Percentiles rank a stretch among this genome's conserved stretches.
Conservation (phyloP, 2,113 vertebrate species). For the Lucifuga dentata region DNA sequence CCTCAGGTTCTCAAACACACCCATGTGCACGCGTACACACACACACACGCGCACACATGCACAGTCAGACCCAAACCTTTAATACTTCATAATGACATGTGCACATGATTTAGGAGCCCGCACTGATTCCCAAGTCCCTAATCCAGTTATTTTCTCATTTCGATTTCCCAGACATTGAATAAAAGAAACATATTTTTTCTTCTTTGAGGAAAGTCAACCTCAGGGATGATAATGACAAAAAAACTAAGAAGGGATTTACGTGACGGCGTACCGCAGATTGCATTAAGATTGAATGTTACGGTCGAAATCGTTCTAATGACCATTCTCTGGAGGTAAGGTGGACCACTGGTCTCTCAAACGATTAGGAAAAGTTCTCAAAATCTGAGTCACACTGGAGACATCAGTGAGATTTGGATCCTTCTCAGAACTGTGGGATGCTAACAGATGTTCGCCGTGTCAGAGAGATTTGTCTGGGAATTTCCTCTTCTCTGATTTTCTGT, state of each 20-base stretch:
- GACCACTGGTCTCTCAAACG: slow-evolving; percentile 60
- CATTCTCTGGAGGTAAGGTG: slow-evolving; percentile 64
- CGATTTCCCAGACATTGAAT: slow-evolving; percentile 82
- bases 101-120: slow-evolving; percentile 81
- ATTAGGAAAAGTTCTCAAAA: slow-evolving; percentile 68
- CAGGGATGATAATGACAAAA: slow-evolving; percentile 77
- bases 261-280: slow-evolving; percentile 76
- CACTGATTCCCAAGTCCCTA: slow-evolving; percentile 83
- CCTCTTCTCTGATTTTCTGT: slow-evolving; percentile 65
- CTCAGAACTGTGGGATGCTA: slow-evolving; percentile 38
- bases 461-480: slow-evolving; percentile 75
- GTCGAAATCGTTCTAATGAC: slow-evolving; percentile 70
- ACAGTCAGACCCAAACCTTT: slow-evolving; percentile 77
- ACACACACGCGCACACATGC: slow-evolving; percentile 53
- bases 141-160: slow-evolving; percentile 85
- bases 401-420: slow-evolving; percentile 50
- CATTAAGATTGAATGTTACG: slow-evolving; percentile 78
- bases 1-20: slow-evolving; percentile 77
- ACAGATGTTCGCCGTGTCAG: slow-evolving; percentile 67
- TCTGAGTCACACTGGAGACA: slow-evolving; percentile 59
- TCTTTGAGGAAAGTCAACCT: slow-evolving; percentile 77
- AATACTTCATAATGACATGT: slow-evolving; percentile 84
- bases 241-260: slow-evolving; percentile 79
- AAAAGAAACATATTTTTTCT: slow-evolving; percentile 82
- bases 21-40: slow-evolving; percentile 52